phyloP scores from a whole-genome alignment of 2,888 invertebrate species.

The Cynaeus angustus region DNA sequence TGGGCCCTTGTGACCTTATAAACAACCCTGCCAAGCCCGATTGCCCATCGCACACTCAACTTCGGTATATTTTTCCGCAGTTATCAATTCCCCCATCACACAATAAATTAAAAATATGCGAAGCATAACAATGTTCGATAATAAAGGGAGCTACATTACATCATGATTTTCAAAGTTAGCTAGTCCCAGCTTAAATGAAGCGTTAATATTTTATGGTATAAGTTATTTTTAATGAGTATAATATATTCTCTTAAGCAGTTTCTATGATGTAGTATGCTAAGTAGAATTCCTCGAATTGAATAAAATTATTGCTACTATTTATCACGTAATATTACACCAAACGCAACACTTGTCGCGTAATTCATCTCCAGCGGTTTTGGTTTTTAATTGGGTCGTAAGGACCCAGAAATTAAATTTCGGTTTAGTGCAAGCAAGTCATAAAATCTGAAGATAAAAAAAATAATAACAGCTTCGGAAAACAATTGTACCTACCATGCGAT shows the following conservation, averaged over 20 bases:
- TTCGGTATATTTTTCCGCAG: conserved; percentile 24
- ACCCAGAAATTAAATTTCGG: conserved; percentile 39
- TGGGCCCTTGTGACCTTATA: conserved; percentile 40
- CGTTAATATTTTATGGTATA: conserved; percentile 60
- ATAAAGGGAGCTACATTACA: conserved; percentile 45
- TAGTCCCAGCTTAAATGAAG: conserved; percentile 57
- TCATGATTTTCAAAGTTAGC: conserved; percentile 53
- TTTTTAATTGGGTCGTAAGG: conserved; percentile 38
- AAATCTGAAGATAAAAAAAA: conserved; percentile 43
- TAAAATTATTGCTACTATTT: conserved; percentile 56
- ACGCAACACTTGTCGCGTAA: conserved; percentile 23
- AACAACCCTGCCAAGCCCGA: conserved; percentile 22
- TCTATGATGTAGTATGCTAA: conserved; percentile 59
- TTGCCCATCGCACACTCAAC: conserved; percentile 30
- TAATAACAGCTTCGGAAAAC: conserved; percentile 46
- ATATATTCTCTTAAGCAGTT: conserved; percentile 57
- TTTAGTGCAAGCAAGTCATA: conserved; percentile 33
- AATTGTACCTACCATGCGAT: conserved; percentile 37
- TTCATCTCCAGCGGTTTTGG: conserved; percentile 15
- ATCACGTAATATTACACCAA: conserved; percentile 34
- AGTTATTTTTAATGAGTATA: conserved; percentile 64
- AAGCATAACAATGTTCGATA: conserved; percentile 46
- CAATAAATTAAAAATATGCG: conserved; percentile 43
- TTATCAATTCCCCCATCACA: conserved; percentile 35
- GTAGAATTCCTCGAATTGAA: conserved; percentile 63